These are phyloP conservation scores for Leptinotarsa juncta DNA, from an alignment of 2,888 invertebrate genomes.

Conservation along the genomic window DNA sequence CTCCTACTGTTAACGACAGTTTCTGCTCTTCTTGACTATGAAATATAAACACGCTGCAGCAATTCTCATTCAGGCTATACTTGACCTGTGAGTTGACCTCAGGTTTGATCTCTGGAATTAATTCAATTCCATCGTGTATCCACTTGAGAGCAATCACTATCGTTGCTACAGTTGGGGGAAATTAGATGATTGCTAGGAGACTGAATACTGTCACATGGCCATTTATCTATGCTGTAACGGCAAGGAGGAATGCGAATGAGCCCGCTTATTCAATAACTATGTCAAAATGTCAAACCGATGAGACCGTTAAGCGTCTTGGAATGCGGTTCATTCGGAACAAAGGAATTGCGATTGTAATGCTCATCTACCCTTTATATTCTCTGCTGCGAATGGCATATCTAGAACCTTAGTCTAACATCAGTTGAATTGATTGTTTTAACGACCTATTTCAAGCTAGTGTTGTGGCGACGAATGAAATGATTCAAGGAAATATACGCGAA, in stretches of 20 bases:
- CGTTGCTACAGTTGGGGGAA: background rate
- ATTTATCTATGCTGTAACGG: no score
- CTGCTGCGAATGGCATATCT: no score
- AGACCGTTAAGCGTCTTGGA: background rate
- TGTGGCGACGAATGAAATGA: no score
- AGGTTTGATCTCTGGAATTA: constrained; percentile 12
- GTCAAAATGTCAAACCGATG: background rate
- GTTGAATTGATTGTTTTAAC: no score
- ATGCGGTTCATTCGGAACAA: background rate
- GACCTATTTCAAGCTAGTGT: no score
- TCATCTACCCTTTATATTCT: no score
- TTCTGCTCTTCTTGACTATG: background rate
- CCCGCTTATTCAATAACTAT: background rate
- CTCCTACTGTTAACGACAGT: background rate
- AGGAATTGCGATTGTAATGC: background rate
- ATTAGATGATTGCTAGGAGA: background rate
- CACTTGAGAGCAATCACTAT: background rate
- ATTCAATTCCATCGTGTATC: constrained; percentile 10
- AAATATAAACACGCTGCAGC: background rate
- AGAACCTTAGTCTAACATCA: no score
- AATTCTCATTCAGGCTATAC: constrained; percentile 10
- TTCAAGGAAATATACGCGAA: no score
- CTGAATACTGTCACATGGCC: background rate
- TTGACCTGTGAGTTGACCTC: constrained; percentile 10
- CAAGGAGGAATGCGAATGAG: background rate